These are phyloP conservation scores for Microctonus brassicae DNA, from an alignment of 2,888 invertebrate species.

Conservation along the genomic window DNA sequence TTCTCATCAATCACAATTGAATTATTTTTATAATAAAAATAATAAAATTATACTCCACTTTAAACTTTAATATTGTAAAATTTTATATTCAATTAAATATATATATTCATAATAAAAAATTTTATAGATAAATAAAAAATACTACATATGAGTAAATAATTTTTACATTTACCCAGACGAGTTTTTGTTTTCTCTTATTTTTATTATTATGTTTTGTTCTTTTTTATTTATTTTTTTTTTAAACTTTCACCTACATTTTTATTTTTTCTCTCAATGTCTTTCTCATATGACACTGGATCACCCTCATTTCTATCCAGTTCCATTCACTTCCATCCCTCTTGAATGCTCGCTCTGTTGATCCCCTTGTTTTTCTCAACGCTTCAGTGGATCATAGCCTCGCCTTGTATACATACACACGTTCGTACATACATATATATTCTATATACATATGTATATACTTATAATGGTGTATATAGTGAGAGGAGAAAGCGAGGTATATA, in stretches of 20 bases:
- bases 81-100: too few relatives aligned
- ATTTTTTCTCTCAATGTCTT: background rate
- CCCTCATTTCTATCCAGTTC: slow-evolving; percentile 4
- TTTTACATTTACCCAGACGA: too few relatives aligned
- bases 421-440: slow-evolving; percentile 10
- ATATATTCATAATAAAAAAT: too few relatives aligned
- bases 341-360: slow-evolving; percentile 2
- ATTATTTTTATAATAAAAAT: too few relatives aligned
- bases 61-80: too few relatives aligned
- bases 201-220: background rate
- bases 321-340: background rate
- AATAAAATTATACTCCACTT: too few relatives aligned
- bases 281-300: background rate
- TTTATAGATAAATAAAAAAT: too few relatives aligned
- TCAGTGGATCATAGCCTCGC: slow-evolving; percentile 5
- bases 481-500: background rate
- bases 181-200: background rate
- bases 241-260: slow-evolving; percentile 6
- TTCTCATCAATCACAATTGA: too few relatives aligned
- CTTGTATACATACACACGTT: background rate
- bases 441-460: background rate
- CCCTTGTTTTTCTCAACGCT: background rate
- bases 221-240: slow-evolving; percentile 2
- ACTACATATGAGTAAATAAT: too few relatives aligned
- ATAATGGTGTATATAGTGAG: too few relatives aligned